A percentile compares a stretch with the other conserved stretches of the same genome.
Conservation (phyloP, 2,888 invertebrate genomes). For the Atherix ibis region DNA sequence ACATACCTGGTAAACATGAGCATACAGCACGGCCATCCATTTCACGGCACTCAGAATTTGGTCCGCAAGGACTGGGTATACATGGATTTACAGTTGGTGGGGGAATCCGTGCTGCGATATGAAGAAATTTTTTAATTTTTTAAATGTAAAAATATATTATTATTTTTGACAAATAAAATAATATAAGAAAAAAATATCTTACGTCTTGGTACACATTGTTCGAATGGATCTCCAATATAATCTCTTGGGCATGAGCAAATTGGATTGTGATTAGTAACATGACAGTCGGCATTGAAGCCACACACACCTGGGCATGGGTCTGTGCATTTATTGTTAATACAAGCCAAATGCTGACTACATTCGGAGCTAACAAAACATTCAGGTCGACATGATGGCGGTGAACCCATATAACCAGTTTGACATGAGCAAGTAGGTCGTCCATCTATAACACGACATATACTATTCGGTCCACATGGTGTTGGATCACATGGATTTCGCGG, state of each 20-base stretch:
- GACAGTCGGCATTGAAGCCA: conserved; percentile 60
- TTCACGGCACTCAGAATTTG: conserved; percentile 58
- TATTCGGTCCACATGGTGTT: conserved; percentile 64
- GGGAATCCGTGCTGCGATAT: conserved; percentile 28
- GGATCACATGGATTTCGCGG: conserved; percentile 50
- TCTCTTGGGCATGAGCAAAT: conserved; percentile 57
- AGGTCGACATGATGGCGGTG: conserved; percentile 60
- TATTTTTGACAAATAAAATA: too few species aligned
- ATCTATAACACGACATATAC: conserved; percentile 53
- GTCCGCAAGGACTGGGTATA: conserved; percentile 58
- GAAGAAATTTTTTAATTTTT: neutral
- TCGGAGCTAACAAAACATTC: conserved; percentile 67
- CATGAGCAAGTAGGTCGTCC: conserved; percentile 65
- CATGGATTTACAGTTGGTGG: conserved; percentile 42
- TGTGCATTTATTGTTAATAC: conserved; percentile 59
- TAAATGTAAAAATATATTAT: too few species aligned
- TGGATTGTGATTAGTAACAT: conserved; percentile 64
- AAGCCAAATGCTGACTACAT: conserved; percentile 57
- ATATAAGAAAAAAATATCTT: too few species aligned
- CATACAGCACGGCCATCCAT: conserved; percentile 53
- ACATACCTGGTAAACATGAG: conserved; percentile 55
- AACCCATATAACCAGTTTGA: conserved; percentile 51
- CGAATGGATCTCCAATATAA: conserved; percentile 62
- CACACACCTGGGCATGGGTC: conserved; percentile 66
- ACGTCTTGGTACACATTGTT: conserved; percentile 41